Base-by-base conservation (phyloP, 2,888 invertebrate species). In the Malthinus seriepunctatus region DNA sequence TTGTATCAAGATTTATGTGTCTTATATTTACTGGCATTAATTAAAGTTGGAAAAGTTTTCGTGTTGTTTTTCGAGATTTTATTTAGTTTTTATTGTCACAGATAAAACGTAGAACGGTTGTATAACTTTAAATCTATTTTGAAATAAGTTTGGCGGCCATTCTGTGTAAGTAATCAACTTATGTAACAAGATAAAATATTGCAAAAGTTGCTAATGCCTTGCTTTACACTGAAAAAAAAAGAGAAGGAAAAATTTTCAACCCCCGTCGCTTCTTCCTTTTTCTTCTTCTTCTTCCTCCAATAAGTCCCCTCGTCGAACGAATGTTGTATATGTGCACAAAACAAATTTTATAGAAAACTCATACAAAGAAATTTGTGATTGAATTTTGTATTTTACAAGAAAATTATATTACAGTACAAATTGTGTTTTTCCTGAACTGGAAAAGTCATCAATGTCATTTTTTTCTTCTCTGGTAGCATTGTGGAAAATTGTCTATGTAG, bases 131-230 rank as follows among this genome's bases (percentile, higher is more conserved):
- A 59, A 59, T 59, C 59, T 59, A 59, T 59, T 59, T 59, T 59
- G 59, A 59, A 59, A 59, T 59, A 59, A 59, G 59, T 59, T 59
- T 53, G 54, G 59, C 53, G 59, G 59, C 59, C 59, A 55, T 59
- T 59, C 59, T 54, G 59, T 59, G 59, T 50, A 66, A 66, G 68
- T 68, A 67, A 68, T 65, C 67, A 67, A 68, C 67, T 67, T 67
- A 68, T 63, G 62, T 68, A 68, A 68, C 66, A 65, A 66, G 67
- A 66, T 68, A 66, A 68, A 68, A 68, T 68, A 68, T 68, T 60
- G 66, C 59, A 54, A 64, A 68, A 68, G 68, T 68, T 68, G 60
- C 67, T 66, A 68, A 68, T 68, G 68, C 65, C 53, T 42, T 50
- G 59, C 59, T 59, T 59, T 59, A 54, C 59, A 55, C 54, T 51